phyloP scores from a whole-genome alignment of 2,888 invertebrate genomes.

The Tanytarsus gracilentus region DNA sequence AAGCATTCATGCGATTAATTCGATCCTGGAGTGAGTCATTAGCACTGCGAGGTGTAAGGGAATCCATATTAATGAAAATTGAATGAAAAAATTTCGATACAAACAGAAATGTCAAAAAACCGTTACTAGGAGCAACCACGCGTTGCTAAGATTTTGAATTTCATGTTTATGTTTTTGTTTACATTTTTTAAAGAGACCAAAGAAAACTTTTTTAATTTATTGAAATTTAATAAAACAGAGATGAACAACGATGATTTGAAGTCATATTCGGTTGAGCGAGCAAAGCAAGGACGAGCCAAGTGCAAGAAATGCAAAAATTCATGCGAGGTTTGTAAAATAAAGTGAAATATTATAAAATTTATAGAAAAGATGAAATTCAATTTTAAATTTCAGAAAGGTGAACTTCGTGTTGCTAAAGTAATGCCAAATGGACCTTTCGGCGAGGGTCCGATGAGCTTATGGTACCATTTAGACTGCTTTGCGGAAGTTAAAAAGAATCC shows the following conservation, averaged over 20 bases:
- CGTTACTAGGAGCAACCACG: no score
- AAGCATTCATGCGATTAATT: slow-evolving; percentile 26
- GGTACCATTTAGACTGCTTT: slow-evolving; percentile 72
- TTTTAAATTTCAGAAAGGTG: slow-evolving; percentile 40
- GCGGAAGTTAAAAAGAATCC: slow-evolving; percentile 69
- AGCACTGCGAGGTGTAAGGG: background rate
- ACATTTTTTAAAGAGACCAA: no score
- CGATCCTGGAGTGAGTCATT: slow-evolving; percentile 16
- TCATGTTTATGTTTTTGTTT: no score
- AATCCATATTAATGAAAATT: background rate
- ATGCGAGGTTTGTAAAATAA: slow-evolving; percentile 47
- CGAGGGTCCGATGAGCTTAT: slow-evolving; percentile 67
- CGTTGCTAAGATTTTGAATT: no score
- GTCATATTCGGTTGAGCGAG: slow-evolving; percentile 68
- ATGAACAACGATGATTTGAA: no score
- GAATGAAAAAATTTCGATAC: background rate
- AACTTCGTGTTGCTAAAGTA: slow-evolving; percentile 67
- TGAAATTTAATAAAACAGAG: no score
- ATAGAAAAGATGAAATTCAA: background rate
- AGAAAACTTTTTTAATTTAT: no score
- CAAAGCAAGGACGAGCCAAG: slow-evolving; percentile 68
- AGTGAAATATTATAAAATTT: background rate
- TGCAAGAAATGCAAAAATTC: slow-evolving; percentile 82
- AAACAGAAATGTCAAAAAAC: no score
- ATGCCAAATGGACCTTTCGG: slow-evolving; percentile 61